These are phyloP conservation scores for Cercopithecus neglectus DNA, from an alignment of 2,797 vertebrate species.

Conservation along the genomic window DNA sequence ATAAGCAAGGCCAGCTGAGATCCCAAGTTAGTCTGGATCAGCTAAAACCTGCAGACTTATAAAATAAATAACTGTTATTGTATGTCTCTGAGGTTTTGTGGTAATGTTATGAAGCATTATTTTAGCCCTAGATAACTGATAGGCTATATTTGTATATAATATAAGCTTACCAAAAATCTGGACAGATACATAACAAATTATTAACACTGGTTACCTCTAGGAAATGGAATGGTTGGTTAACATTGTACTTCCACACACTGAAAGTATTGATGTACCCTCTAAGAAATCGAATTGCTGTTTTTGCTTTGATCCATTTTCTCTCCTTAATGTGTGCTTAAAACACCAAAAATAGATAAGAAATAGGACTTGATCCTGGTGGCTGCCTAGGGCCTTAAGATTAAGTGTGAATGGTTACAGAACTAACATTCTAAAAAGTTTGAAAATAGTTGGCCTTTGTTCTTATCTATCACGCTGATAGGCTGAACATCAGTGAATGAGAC, in stretches of 20 bases:
- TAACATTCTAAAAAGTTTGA: neutral
- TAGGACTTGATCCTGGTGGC: neutral
- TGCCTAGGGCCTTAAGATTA: neutral
- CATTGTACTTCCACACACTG: neutral
- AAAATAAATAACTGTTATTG: neutral
- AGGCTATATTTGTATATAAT: neutral
- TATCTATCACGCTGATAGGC: neutral
- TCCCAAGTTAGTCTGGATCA: neutral
- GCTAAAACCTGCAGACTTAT: neutral
- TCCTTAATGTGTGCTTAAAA: neutral
- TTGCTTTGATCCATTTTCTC: neutral
- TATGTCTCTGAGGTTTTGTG: constrained; percentile 20
- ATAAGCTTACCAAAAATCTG: neutral
- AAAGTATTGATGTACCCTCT: neutral
- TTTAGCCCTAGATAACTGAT: constrained; percentile 1
- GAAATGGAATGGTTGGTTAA: neutral
- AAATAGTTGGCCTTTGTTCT: neutral
- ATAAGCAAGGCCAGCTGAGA: neutral
- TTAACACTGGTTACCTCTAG: neutral
- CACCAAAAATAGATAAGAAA: neutral
- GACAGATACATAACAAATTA: neutral
- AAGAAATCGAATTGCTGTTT: neutral
- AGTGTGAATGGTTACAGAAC: neutral
- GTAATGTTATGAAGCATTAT: constrained; percentile 4
- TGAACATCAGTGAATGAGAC: neutral